phyloP scores from a whole-genome alignment of 2,113 vertebrate species.

The Gasterosteus nipponicus region DNA sequence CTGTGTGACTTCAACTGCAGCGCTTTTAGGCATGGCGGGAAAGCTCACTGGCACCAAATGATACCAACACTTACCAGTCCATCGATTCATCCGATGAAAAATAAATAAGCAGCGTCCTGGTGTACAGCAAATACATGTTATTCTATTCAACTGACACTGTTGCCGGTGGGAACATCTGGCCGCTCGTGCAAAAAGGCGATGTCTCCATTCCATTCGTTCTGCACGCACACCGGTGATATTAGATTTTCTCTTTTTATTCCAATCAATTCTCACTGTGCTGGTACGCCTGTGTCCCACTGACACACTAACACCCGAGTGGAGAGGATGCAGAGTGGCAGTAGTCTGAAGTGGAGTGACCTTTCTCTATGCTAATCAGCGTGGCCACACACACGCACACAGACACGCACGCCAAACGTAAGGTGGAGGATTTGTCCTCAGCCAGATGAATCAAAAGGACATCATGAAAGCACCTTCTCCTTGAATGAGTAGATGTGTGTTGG shows the following conservation, averaged over 20 bases:
- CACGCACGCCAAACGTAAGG: constrained; percentile 16
- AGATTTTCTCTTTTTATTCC: constrained; percentile 22
- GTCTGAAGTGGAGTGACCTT: constrained; percentile 70
- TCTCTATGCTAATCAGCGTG: constrained; percentile 58
- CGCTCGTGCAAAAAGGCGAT: constrained; percentile 6
- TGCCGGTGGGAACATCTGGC: background rate
- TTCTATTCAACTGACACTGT: background rate
- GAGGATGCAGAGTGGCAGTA: constrained; percentile 53
- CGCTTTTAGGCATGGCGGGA: background rate
- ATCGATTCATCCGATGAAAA: constrained; percentile 14
- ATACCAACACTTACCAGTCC: constrained; percentile 27
- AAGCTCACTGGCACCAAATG: constrained; percentile 1
- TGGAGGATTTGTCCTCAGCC: constrained; percentile 38
- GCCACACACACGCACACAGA: constrained; percentile 17
- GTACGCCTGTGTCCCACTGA: constrained; percentile 69
- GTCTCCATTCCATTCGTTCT: constrained; percentile 7
- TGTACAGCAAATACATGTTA: constrained; percentile 3
- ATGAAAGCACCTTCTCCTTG: constrained; percentile 34
- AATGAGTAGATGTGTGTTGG: background rate
- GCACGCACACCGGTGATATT: background rate
- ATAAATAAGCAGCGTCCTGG: constrained; percentile 34
- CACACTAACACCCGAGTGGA: constrained; percentile 70
- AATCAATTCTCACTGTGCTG: constrained; percentile 46
- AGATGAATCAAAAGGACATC: constrained; percentile 54
- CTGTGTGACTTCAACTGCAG: background rate